phyloP scores from a whole-genome alignment of 2,113 vertebrate genomes.

The Phyllopteryx taeniolatus region DNA sequence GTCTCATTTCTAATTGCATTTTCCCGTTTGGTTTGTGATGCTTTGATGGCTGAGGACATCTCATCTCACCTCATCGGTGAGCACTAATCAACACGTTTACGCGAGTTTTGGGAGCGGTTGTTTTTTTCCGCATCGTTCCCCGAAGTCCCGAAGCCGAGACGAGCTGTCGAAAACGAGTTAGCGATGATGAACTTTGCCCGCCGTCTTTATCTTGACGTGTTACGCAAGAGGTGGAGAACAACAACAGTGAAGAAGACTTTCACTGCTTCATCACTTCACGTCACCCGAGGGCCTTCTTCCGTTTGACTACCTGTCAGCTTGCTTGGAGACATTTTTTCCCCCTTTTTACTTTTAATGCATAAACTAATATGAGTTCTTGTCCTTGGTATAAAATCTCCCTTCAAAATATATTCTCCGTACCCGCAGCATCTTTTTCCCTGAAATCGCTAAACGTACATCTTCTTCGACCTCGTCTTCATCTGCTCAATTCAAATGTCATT shows the following conservation, averaged over 20 bases:
- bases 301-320: background rate
- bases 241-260: constrained; percentile 13
- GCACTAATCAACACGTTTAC: background rate
- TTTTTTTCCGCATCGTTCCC: background rate
- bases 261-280: background rate
- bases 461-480: too few species aligned
- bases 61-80: too few species aligned
- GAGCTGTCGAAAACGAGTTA: constrained; percentile 32
- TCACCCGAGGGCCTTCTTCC: background rate
- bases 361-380: background rate
- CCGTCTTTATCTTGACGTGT: constrained; percentile 20
- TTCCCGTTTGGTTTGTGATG: too few species aligned
- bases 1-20: too few species aligned
- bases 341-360: background rate
- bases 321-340: too few species aligned
- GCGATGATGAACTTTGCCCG: constrained; percentile 40
- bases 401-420: too few species aligned
- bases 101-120: background rate
- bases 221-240: constrained; percentile 19
- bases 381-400: background rate
- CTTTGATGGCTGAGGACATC: background rate
- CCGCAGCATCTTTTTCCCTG: too few species aligned
- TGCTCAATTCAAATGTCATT: too few species aligned
- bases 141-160: background rate
- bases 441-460: too few species aligned